Conservation (phyloP, 2,797 vertebrate genomes). For the Semotilus atromaculatus region DNA sequence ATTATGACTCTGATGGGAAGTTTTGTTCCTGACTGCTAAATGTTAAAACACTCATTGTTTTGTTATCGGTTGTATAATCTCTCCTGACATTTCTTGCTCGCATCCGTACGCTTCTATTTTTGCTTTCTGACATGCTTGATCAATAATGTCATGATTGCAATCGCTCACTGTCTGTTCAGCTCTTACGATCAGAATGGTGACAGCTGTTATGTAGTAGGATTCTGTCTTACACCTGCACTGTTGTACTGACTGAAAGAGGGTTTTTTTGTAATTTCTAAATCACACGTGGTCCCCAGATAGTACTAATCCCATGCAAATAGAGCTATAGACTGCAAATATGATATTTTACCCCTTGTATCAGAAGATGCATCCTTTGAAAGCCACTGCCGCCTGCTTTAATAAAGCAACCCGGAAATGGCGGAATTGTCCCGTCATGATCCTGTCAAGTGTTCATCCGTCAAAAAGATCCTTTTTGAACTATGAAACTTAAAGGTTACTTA, state of each 20-base stretch:
- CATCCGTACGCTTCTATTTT: constrained; percentile 10
- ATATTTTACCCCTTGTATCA: constrained; percentile 21
- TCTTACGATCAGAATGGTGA: background rate
- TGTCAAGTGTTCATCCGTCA: background rate
- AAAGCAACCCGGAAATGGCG: background rate
- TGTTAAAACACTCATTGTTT: constrained; percentile 15
- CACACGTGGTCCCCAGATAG: no score
- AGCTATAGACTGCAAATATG: constrained; percentile 1
- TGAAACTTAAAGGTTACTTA: constrained; percentile 2
- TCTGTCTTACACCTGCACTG: background rate
- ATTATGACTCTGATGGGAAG: background rate
- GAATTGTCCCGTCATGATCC: background rate
- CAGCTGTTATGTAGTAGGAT: background rate
- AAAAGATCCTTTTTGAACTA: background rate
- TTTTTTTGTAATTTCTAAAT: no score
- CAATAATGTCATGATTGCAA: constrained; percentile 24
- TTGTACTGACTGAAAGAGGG: background rate
- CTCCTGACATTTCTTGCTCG: constrained; percentile 11
- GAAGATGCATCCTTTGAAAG: background rate
- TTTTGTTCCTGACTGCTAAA: background rate
- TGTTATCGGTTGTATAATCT: constrained; percentile 5
- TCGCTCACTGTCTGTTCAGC: constrained; percentile 7
- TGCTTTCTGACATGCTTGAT: constrained; percentile 16
- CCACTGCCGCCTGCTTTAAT: background rate
- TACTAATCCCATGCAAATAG: no score